Evolutionary conservation across 2,113 vertebrate genomes (phyloP).

Genomic region (Stigmatopora argus): DNA sequence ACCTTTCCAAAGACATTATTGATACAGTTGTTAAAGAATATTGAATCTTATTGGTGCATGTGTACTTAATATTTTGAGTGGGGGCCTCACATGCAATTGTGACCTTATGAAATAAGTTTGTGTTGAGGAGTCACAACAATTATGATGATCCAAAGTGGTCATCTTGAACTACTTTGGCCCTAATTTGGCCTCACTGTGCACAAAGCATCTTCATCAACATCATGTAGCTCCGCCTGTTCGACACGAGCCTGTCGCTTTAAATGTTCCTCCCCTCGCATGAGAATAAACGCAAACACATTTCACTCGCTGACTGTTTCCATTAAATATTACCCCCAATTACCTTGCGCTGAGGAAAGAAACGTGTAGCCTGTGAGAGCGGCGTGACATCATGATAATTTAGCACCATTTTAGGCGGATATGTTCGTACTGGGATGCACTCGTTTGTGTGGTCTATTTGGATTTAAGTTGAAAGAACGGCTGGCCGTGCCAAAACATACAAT

Average conservation of each 20-base stretch:
- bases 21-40: no score
- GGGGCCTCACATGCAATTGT: slow-evolving; percentile 20
- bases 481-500: slow-evolving; percentile 39
- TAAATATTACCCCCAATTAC: slow-evolving; percentile 33
- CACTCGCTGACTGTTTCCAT: not conserved
- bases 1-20: not conserved
- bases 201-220: slow-evolving; percentile 26
- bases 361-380: slow-evolving; percentile 16
- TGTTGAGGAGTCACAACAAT: slow-evolving; percentile 30
- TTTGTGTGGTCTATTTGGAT: slow-evolving; percentile 40
- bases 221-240: slow-evolving; percentile 51
- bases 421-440: slow-evolving; percentile 38
- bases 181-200: slow-evolving; percentile 28
- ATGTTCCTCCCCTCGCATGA: slow-evolving; percentile 41
- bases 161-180: slow-evolving; percentile 56
- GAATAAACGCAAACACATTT: slow-evolving; percentile 64
- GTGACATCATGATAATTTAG: slow-evolving; percentile 6
- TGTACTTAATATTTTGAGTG: not conserved
- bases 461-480: slow-evolving; percentile 28
- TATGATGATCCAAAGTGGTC: slow-evolving; percentile 54
- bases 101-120: slow-evolving; percentile 34
- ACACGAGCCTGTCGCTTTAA: slow-evolving; percentile 69
- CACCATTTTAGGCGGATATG: slow-evolving; percentile 17
- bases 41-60: not conserved
- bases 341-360: slow-evolving; percentile 44